Base-by-base conservation (phyloP, 2,113 vertebrate genomes). In the Anas platyrhynchos region DNA sequence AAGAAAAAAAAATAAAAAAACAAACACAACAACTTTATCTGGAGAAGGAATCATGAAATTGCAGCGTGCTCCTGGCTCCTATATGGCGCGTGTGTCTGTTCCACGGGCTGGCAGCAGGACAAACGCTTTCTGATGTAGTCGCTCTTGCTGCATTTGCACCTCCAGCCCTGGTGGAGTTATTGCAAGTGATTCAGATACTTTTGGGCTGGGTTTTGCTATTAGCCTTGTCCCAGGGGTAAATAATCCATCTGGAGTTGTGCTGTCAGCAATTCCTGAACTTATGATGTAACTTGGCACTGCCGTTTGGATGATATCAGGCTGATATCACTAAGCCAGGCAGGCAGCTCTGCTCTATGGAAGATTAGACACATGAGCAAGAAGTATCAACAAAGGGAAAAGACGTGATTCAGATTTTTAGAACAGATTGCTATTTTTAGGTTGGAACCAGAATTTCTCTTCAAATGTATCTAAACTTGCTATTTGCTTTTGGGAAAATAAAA, bases 231-330 rank as follows among this genome's bases (percentile, higher is more conserved):
- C 59, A 44, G 83, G 83, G 59, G 71, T 67, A 96, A 91, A 88
- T 62, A 86, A 81, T 97, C 85, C 92, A 95, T 90, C 95, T 93
- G 96, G 94, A 87, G 59, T 14, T 96, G 85, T 94, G 77, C 92
- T 85, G 88, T 97, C 83, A 96, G 96, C 91, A 95, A 48, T 83
- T 95, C 86, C 95, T 94, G 63, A 90, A 65, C 71, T 95, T 85
- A 85, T 95, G 97, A 97, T 83, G 91, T 96, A 80, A 98, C 84
- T 88, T 97, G 97, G 96, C 93, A 83, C n/a, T 59, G 89, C 81
- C 41, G 8, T 63, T 85, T 26, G 93, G 94, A 90, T 95, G 95
- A 82, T 56, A 92, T 93, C 75, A 91, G 92, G 81, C 95, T 91
- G 94, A n/a, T 84, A 92, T 59, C 73, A 94, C 84, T 7, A 29